These are phyloP conservation scores for Invenusta paracnida DNA, from an alignment of 2,888 invertebrate species.

Conservation along the genomic window DNA sequence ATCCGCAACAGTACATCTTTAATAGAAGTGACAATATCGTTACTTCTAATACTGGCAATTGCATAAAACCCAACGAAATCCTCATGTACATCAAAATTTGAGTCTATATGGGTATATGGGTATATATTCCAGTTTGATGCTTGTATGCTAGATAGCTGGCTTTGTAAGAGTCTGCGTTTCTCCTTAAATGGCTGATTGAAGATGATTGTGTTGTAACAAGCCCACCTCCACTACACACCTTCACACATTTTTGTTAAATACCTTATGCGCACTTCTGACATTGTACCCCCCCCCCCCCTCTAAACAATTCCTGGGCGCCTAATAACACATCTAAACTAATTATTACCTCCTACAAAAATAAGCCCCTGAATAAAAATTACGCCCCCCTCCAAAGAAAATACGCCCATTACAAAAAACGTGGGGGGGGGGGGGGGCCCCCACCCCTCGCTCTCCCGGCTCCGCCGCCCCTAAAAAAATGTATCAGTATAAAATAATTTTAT, in stretches of 20 bases:
- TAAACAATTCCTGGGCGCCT: too few species aligned
- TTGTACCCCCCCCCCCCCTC: too few species aligned
- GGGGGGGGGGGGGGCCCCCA: background rate
- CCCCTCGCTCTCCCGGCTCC: too few species aligned
- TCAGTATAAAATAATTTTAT: too few species aligned
- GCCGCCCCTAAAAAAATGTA: too few species aligned
- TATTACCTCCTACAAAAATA: conserved; percentile 11
- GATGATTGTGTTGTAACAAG: conserved; percentile 2
- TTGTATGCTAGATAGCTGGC: too few species aligned
- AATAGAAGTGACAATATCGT: background rate
- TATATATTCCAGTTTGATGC: too few species aligned
- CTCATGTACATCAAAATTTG: background rate
- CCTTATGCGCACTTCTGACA: too few species aligned
- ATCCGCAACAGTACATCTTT: background rate
- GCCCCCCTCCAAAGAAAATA: background rate
- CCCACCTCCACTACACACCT: too few species aligned
- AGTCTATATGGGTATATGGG: too few species aligned
- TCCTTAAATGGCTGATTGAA: background rate
- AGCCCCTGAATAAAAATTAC: background rate
- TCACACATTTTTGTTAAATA: too few species aligned
- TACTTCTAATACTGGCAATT: background rate
- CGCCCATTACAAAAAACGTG: background rate
- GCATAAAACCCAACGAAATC: background rate
- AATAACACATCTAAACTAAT: conserved; percentile 17
- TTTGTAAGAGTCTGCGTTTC: too few species aligned